Conservation (phyloP, 1,140 invertebrate species). For the Ephestia elutella region DNA sequence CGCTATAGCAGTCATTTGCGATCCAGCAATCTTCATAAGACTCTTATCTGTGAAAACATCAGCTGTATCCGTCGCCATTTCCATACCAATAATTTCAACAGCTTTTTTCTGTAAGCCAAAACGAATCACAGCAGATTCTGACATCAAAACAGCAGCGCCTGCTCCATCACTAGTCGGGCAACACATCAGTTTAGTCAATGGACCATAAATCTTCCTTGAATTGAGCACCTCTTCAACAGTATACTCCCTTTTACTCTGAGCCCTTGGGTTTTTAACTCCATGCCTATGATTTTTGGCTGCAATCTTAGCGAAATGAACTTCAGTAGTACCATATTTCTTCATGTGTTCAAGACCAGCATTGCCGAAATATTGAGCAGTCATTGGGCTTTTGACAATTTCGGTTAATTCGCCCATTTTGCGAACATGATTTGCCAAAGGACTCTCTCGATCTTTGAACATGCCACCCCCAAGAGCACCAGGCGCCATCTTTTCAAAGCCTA, state of each 20-base stretch:
- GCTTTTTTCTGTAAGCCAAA: constrained; percentile 89
- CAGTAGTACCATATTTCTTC: constrained; percentile 95
- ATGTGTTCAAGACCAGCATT: constrained; percentile 98
- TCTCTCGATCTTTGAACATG: constrained; percentile 90
- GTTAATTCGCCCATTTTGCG: constrained; percentile 87
- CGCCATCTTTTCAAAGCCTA: constrained; percentile 99
- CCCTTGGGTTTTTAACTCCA: constrained; percentile 95
- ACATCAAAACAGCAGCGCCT: constrained; percentile 93
- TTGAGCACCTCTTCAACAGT: constrained; percentile 90
- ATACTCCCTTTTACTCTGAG: constrained; percentile 94
- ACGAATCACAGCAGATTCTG: constrained; percentile 90
- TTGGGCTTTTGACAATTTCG: constrained; percentile 85
- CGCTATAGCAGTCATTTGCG: constrained; percentile 95
- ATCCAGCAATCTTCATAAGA: constrained; percentile 93
- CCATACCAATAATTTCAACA: constrained; percentile 96
- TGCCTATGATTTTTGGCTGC: constrained; percentile 98
- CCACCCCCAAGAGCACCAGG: constrained; percentile 86
- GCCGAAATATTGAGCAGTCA: constrained; percentile 96
- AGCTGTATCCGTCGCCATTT: constrained; percentile 94
- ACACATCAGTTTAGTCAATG: constrained; percentile 96
- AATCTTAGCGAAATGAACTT: constrained; percentile 96
- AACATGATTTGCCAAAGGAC: constrained; percentile 95
- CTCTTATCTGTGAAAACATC: constrained; percentile 91
- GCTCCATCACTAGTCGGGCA: constrained; percentile 98
- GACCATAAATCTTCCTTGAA: constrained; percentile 89